A percentile compares a stretch with the other conserved stretches of the same genome.
These are phyloP conservation scores for Drosophila rubida DNA, from an alignment of 2,888 invertebrate species.

Conservation along the genomic window DNA sequence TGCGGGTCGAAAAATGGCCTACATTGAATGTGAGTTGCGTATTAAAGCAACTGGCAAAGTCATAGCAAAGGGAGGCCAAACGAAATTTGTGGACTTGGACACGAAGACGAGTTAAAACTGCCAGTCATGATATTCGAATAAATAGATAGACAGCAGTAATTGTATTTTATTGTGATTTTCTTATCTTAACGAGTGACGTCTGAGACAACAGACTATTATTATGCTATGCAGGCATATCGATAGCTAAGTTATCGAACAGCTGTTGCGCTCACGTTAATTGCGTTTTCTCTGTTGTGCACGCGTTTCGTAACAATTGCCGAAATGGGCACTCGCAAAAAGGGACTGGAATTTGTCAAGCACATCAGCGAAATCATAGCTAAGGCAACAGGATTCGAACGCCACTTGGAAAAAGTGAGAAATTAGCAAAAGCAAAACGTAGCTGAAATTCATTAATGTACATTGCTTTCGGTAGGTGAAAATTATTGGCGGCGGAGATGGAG, in stretches of 20 bases:
- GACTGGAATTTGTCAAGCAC: slow-evolving; percentile 84
- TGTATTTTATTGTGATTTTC: background rate
- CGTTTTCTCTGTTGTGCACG: slow-evolving; percentile 10
- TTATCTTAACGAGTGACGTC: slow-evolving; percentile 12
- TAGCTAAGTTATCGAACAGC: slow-evolving; percentile 24
- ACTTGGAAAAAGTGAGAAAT: slow-evolving; percentile 85
- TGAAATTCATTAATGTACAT: background rate
- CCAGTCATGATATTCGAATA: slow-evolving; percentile 12
- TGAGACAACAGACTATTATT: background rate
- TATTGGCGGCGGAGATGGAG: slow-evolving; percentile 88
- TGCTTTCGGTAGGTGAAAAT: slow-evolving; percentile 72
- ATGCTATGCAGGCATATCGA: slow-evolving; percentile 26
- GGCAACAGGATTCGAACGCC: slow-evolving; percentile 84
- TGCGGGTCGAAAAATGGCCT: slow-evolving; percentile 92
- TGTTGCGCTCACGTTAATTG: slow-evolving; percentile 17
- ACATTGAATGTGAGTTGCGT: slow-evolving; percentile 91
- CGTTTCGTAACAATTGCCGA: slow-evolving; percentile 46
- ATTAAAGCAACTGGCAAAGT: slow-evolving; percentile 90
- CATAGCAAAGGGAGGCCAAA: slow-evolving; percentile 93
- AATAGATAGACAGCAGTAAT: slow-evolving; percentile 5
- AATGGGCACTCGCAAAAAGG: slow-evolving; percentile 80
- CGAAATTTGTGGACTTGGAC: slow-evolving; percentile 88
- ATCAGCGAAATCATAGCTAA: slow-evolving; percentile 82
- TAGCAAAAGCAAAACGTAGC: background rate
- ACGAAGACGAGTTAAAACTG: background rate